These are phyloP conservation scores for Cisticola juncidis DNA, from an alignment of 2,113 vertebrate genomes.

Conservation along the genomic window DNA sequence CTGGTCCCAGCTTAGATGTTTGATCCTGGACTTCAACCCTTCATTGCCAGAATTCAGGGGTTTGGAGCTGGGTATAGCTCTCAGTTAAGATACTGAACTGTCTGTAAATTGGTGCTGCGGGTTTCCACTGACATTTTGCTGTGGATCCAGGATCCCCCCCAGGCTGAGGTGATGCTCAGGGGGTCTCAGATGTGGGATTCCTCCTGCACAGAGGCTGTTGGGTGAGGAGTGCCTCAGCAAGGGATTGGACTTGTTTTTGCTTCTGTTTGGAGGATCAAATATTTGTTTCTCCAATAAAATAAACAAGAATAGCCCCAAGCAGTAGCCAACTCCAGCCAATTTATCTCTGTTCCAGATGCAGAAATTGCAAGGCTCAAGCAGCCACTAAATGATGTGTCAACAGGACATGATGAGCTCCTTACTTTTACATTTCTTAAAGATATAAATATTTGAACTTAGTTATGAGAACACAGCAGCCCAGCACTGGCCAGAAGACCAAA, in stretches of 20 bases:
- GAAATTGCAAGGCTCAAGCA: not conserved
- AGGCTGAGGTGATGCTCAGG: not conserved
- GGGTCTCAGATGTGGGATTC: not conserved
- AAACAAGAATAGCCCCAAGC: not conserved
- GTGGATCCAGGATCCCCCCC: not conserved
- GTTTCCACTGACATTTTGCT: fast-evolving
- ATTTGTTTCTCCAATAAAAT: not conserved
- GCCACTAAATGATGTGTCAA: not conserved
- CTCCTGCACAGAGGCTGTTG: not conserved
- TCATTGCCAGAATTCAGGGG: not conserved
- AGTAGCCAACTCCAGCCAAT: not conserved
- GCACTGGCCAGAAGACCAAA: not conserved
- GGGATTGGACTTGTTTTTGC: not conserved
- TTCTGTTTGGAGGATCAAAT: not conserved
- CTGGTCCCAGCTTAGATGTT: not conserved
- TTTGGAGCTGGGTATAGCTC: not conserved
- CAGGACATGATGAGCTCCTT: not conserved
- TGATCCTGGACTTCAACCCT: not conserved
- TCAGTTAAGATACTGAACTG: not conserved
- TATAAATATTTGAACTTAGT: not conserved
- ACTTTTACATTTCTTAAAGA: not conserved
- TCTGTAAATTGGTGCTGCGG: not conserved
- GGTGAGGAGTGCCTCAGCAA: not conserved
- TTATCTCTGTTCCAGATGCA: not conserved
- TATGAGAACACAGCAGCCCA: not conserved